These are phyloP conservation scores for Craniophora ligustri DNA, from an alignment of 2,888 invertebrate genomes.

Conservation along the genomic window DNA sequence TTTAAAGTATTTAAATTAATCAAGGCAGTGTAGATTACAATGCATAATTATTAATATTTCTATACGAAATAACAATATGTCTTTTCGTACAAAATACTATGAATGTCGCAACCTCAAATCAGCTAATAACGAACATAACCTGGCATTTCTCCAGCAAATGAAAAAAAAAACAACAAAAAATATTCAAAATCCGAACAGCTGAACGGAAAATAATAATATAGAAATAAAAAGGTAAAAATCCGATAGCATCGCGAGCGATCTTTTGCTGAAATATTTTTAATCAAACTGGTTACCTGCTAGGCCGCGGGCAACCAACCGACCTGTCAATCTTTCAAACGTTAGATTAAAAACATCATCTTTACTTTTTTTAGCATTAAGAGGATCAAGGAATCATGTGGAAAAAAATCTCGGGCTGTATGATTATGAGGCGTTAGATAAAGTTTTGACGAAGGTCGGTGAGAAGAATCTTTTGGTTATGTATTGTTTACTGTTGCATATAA, in stretches of 20 bases:
- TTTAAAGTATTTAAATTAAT: no score
- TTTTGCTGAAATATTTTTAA: constrained; percentile 87
- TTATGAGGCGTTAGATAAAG: constrained; percentile 85
- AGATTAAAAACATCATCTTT: constrained; percentile 87
- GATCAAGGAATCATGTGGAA: constrained; percentile 83
- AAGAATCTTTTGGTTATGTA: constrained; percentile 64
- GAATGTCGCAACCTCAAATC: no score
- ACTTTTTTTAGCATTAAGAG: constrained; percentile 84
- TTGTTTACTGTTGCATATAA: constrained; percentile 53
- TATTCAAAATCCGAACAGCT: constrained; percentile 43
- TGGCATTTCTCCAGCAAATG: constrained; percentile 15
- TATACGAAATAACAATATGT: no score
- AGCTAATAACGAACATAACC: no score
- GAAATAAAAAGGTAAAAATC: constrained; percentile 58
- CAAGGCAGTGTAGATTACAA: no score
- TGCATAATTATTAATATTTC: no score
- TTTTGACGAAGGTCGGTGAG: constrained; percentile 86
- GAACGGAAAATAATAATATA: constrained; percentile 52
- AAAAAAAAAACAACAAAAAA: constrained; percentile 12
- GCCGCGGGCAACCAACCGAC: constrained; percentile 77
- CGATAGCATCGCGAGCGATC: constrained; percentile 68
- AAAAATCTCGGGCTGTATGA: constrained; percentile 73
- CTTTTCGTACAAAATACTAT: no score
- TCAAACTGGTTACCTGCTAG: constrained; percentile 86
- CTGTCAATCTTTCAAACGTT: constrained; percentile 88